These are phyloP conservation scores for Brienomyrus brachyistius DNA, from an alignment of 2,113 vertebrate species.

Conservation along the genomic window DNA sequence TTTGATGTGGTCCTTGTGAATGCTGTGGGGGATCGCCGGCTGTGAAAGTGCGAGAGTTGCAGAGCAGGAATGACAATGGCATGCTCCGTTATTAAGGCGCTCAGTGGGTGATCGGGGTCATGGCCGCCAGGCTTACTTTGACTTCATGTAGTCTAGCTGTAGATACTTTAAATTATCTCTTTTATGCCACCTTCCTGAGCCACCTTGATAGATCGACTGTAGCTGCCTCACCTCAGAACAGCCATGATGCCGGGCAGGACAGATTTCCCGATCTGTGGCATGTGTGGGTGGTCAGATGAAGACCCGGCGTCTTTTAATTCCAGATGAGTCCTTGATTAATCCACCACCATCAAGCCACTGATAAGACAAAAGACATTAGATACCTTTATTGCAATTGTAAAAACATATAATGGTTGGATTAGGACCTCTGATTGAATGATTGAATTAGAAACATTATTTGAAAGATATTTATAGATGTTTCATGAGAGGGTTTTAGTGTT, in stretches of 20 bases:
- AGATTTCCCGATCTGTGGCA: background rate
- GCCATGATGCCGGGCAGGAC: background rate
- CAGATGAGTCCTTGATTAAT: background rate
- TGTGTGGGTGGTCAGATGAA: background rate
- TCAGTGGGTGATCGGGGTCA: background rate
- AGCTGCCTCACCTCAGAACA: background rate
- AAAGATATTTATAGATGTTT: background rate
- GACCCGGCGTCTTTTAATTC: background rate
- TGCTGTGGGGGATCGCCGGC: conserved; percentile 8
- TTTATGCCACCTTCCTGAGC: background rate
- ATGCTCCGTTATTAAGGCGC: conserved; percentile 7
- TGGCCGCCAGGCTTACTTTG: background rate
- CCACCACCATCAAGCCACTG: background rate
- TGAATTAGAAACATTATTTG: background rate
- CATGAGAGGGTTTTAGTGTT: background rate
- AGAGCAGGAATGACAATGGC: conserved; percentile 5
- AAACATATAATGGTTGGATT: background rate
- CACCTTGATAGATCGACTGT: background rate
- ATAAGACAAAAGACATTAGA: background rate
- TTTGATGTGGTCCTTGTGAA: conserved; percentile 17
- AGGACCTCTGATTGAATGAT: background rate
- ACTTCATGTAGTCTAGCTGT: background rate
- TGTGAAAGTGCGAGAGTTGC: background rate
- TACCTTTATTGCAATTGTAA: background rate
- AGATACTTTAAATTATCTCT: background rate